phyloP scores from a whole-genome alignment of 2,888 invertebrate genomes.

The Sisyra terminalis region DNA sequence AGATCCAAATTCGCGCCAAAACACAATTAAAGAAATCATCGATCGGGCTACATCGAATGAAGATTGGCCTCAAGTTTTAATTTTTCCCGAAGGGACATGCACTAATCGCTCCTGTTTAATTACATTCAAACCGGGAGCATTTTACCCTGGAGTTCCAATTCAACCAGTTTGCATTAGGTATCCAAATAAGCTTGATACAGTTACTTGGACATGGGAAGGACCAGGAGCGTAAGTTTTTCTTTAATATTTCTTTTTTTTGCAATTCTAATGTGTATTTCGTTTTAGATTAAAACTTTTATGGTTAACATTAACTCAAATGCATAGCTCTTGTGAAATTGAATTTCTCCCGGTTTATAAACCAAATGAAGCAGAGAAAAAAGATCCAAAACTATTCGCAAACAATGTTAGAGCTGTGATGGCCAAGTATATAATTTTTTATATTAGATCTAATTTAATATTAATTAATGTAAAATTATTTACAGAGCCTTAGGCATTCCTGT shows the following conservation, averaged over 20 bases:
- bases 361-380: conserved; percentile 64
- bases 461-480: conserved; percentile 18
- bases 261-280: conserved; percentile 12
- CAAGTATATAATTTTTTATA: conserved; percentile 43
- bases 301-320: conserved; percentile 76
- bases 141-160: conserved; percentile 88
- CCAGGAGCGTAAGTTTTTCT: conserved; percentile 67
- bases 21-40: conserved; percentile 79
- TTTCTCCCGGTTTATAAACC: conserved; percentile 86
- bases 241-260: conserved; percentile 7
- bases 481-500: conserved; percentile 76
- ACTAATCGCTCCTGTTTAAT: conserved; percentile 85
- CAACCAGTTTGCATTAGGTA: conserved; percentile 88
- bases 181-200: conserved; percentile 75
- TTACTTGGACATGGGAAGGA: conserved; percentile 92
- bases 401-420: conserved; percentile 88
- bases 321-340: conserved; percentile 78
- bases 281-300: conserved; percentile 65
- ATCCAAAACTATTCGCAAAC: conserved; percentile 77
- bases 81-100: conserved; percentile 94
- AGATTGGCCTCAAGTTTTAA: conserved; percentile 85
- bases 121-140: conserved; percentile 83
- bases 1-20: conserved; percentile 81
- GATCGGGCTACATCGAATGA: conserved; percentile 65
- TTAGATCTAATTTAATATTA: neutral